A percentile compares a stretch with the other conserved stretches of the same genome.
Evolutionary conservation across 1,140 invertebrate genomes (phyloP).

Genomic region (Drosophila subpulchrella): DNA sequence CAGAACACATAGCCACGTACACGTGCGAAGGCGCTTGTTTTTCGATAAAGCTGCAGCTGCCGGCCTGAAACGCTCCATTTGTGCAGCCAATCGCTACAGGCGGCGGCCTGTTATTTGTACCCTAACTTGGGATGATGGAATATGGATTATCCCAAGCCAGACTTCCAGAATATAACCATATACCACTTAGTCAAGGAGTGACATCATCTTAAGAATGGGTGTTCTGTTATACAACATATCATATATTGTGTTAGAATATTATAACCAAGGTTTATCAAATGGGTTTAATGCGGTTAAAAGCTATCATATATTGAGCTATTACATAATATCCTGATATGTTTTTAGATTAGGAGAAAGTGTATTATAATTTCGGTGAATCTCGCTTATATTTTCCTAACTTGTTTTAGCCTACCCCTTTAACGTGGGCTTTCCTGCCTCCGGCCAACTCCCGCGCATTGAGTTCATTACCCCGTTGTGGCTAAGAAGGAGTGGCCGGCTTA

Average conservation of each 20-base stretch:
- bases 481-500: not conserved
- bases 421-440: constrained; percentile 19
- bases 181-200: no score
- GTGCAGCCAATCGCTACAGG: constrained; percentile 56
- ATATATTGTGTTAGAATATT: no score
- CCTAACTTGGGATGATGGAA: constrained; percentile 20
- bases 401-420: not conserved
- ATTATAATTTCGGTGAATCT: not conserved
- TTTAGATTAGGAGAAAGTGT: not conserved
- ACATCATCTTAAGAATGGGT: no score
- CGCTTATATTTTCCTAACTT: not conserved
- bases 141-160: constrained; percentile 1
- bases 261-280: no score
- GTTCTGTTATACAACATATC: no score
- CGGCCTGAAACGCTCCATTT: constrained; percentile 66
- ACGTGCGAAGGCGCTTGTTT: constrained; percentile 14
- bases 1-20: constrained; percentile 35
- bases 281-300: not conserved
- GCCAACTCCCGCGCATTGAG: constrained; percentile 45
- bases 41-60: constrained; percentile 50
- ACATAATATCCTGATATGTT: not conserved
- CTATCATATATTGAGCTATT: not conserved
- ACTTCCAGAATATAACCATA: no score
- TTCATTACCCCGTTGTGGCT: constrained; percentile 70
- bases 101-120: constrained; percentile 28